Conservation (phyloP, 2,113 vertebrate genomes). For the Bothrops jararaca region DNA sequence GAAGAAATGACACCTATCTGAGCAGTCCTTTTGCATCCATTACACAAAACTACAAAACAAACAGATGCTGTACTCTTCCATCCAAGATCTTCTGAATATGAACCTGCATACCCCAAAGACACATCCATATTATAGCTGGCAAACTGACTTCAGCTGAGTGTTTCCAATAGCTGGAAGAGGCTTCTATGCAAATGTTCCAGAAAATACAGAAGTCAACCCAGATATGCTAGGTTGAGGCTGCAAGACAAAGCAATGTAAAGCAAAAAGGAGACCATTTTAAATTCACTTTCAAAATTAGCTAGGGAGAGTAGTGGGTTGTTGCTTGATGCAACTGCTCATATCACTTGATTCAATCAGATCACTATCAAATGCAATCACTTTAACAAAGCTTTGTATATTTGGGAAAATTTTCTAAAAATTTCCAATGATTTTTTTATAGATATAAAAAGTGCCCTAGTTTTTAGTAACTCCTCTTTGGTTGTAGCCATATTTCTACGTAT, state of each 20-base stretch:
- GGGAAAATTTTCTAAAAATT: neutral
- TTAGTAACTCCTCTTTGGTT: neutral
- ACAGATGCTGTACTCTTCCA: neutral
- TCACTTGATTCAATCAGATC: neutral
- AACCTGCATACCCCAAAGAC: neutral
- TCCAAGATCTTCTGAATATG: neutral
- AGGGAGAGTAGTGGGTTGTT: neutral
- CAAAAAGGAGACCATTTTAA: neutral
- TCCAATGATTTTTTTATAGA: neutral
- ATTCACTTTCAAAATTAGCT: neutral
- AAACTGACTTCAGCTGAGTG: neutral
- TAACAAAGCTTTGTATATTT: neutral
- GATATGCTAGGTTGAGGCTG: neutral
- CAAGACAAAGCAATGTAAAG: neutral
- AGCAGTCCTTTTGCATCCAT: neutral
- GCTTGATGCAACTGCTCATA: neutral
- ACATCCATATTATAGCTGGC: neutral
- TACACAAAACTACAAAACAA: neutral
- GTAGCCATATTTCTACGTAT: neutral
- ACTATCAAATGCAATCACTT: neutral
- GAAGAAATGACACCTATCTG: slow-evolving; percentile 11
- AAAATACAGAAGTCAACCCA: neutral
- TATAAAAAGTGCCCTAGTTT: neutral
- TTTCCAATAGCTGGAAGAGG: neutral
- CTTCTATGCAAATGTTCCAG: neutral